phyloP scores from a whole-genome alignment of 2,888 invertebrate species.

The Athalia cordata region DNA sequence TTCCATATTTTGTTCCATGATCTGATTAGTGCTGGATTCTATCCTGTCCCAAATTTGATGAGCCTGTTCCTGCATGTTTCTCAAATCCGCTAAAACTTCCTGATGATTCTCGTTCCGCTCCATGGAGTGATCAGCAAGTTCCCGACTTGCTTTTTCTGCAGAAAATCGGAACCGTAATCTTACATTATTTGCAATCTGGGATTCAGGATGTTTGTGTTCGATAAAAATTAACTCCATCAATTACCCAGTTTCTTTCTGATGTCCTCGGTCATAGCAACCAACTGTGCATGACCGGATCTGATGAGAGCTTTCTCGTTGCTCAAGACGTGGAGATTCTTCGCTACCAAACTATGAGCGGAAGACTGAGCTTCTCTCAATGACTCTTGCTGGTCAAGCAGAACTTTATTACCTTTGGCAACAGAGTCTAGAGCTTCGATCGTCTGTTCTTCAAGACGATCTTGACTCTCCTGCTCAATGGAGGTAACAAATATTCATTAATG shows the following conservation, averaged over 20 bases:
- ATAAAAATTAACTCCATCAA: too few species aligned
- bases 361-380: conserved; percentile 74
- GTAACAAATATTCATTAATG: not conserved
- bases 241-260: conserved; percentile 76
- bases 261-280: conserved; percentile 76
- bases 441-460: conserved; percentile 73
- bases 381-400: conserved; percentile 75
- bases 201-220: too few species aligned
- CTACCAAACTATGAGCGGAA: conserved; percentile 74
- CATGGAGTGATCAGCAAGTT: conserved; percentile 74
- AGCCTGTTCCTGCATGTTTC: conserved; percentile 76
- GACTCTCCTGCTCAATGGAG: conserved; percentile 68
- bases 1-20: conserved; percentile 74
- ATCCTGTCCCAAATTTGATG: conserved; percentile 77
- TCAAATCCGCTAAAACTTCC: conserved; percentile 76
- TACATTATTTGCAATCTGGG: conserved; percentile 25
- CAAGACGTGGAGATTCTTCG: conserved; percentile 76
- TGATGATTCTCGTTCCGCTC: conserved; percentile 75
- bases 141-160: conserved; percentile 74
- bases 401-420: conserved; percentile 73
- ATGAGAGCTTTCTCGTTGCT: conserved; percentile 79
- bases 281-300: conserved; percentile 76
- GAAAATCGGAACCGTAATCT: conserved; percentile 39
- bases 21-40: conserved; percentile 70
- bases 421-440: conserved; percentile 72